Evolutionary conservation across 2,888 invertebrate genomes (phyloP), one percentile per base, ranked within the genome.

Genomic region (Dicyrtomina minuta): DNA sequence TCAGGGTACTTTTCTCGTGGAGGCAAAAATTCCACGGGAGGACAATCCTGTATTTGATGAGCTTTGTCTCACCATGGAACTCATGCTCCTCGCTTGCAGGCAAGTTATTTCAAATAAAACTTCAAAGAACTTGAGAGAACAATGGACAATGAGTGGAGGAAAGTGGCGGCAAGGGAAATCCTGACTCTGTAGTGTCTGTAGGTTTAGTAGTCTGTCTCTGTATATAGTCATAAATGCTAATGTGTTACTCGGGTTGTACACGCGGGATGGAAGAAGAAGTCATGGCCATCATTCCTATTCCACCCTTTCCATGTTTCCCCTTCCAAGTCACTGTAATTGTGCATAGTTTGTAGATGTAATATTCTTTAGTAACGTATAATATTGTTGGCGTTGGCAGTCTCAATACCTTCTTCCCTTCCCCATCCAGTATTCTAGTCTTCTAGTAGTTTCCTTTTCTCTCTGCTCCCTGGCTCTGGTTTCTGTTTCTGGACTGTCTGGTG

Each of bases 51-150:
- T 84, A 65, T 81, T 84, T 68, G 84, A 84, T 68, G 88, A 88
- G 78, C 80, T 87, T 13, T 84, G 85, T 70, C 79, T 87, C n/a
- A 85, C 87, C 4, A 85, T 85, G 70, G 87, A 88, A 78, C 81
- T 88, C 51, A 86, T 87, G 85, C 79, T 87, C 26, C 83, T 86
- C 1, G 85, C 87, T 2, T 81, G 82, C 79, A 82, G 82, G 33
- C 26, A 6, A 26, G 22, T 44, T 61, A 5, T n/a, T n/a, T 61
- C 20, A 22, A 60, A 22, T 41, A 17, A n/a, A 60, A 60, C 6
- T 58, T 12, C 17, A 60, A 27, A 15, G 60, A 59, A n/a, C n/a
- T n/a, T n/a, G 33, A 33, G 33, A 41, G 41, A 60, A 43, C 12
- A 43, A 60, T 60, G 41, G 41, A 43, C 12, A 43, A 60, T 60